Evolutionary conservation across 1,140 invertebrate species (phyloP).

Genomic region (Macrocentrus cingulum): DNA sequence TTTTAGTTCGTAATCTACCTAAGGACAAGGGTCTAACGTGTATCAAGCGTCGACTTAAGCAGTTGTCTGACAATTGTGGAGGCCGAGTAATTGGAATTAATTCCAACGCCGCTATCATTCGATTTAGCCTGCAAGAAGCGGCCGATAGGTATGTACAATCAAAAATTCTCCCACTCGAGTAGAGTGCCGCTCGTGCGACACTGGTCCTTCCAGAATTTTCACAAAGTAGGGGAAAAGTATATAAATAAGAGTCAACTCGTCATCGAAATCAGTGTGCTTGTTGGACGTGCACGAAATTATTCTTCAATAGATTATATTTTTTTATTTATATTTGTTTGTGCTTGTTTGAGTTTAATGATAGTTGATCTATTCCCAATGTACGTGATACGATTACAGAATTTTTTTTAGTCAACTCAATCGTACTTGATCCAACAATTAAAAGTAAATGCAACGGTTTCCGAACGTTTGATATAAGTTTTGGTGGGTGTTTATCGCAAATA

Average conservation of each 20-base stretch:
- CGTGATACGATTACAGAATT: too few relatives aligned
- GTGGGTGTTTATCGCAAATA: too few relatives aligned
- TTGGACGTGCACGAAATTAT: conserved; percentile 9
- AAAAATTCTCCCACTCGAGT: neutral
- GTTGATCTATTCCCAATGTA: too few relatives aligned
- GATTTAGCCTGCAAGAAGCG: conserved; percentile 71
- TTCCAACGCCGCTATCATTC: conserved; percentile 67
- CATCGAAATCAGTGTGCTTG: conserved; percentile 41
- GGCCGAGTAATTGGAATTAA: conserved; percentile 71
- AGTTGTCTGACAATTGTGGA: conserved; percentile 78
- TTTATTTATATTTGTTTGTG: conserved; percentile 17
- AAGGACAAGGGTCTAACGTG: conserved; percentile 52
- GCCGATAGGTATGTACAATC: conserved; percentile 67
- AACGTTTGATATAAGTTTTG: too few relatives aligned
- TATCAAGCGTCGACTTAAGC: conserved; percentile 65
- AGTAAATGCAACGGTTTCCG: too few relatives aligned
- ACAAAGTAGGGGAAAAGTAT: conserved; percentile 35
- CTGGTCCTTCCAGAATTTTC: conserved; percentile 7
- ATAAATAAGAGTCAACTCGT: conserved; percentile 44
- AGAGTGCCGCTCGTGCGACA: neutral
- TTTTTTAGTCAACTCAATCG: too few relatives aligned
- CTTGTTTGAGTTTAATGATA: too few relatives aligned
- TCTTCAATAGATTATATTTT: conserved; percentile 10
- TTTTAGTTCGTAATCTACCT: conserved; percentile 61
- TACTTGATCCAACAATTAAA: too few relatives aligned